These are phyloP conservation scores for Cremastinae sp. DNA, from an alignment of 2,888 invertebrate genomes.

Conservation along the genomic window DNA sequence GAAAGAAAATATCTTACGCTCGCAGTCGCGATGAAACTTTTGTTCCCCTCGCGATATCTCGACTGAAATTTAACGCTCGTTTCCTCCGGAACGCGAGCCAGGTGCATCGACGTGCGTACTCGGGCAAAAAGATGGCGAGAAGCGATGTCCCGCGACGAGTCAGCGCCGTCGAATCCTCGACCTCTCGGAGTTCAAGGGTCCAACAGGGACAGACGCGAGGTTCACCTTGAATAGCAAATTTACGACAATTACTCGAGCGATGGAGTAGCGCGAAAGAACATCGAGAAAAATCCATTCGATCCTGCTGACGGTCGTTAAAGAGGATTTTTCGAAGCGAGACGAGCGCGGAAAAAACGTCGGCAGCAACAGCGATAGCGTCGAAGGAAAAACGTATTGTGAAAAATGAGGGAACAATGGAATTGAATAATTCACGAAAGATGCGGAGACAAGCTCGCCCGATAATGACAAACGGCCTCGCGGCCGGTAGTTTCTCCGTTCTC, in stretches of 20 bases:
- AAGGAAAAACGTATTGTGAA: background rate
- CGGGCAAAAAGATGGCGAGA: constrained; percentile 15
- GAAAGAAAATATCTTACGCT: too few species aligned
- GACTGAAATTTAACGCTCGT: background rate
- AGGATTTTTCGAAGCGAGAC: background rate
- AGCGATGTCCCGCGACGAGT: constrained; percentile 29
- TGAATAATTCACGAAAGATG: constrained; percentile 42
- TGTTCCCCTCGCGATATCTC: constrained; percentile 26
- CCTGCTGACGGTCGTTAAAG: background rate
- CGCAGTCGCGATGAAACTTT: constrained; percentile 35
- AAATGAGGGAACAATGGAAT: constrained; percentile 43
- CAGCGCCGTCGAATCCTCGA: constrained; percentile 31
- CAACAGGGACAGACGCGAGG: constrained; percentile 10
- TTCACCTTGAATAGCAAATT: constrained; percentile 19
- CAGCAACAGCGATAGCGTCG: too few species aligned
- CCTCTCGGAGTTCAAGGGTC: constrained; percentile 29
- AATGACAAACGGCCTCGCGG: constrained; percentile 33
- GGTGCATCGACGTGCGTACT: constrained; percentile 10
- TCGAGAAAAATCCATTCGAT: constrained; percentile 3
- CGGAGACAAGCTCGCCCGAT: constrained; percentile 24
- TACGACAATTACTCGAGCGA: constrained; percentile 1
- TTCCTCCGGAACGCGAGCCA: constrained; percentile 1
- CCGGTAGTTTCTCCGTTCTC: constrained; percentile 3
- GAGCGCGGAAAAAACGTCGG: background rate
- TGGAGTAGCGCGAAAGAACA: background rate